Evolutionary conservation across 2,797 vertebrate species (phyloP), one percentile per base, ranked within the genome.

Genomic region (Orestias chungarensis): DNA sequence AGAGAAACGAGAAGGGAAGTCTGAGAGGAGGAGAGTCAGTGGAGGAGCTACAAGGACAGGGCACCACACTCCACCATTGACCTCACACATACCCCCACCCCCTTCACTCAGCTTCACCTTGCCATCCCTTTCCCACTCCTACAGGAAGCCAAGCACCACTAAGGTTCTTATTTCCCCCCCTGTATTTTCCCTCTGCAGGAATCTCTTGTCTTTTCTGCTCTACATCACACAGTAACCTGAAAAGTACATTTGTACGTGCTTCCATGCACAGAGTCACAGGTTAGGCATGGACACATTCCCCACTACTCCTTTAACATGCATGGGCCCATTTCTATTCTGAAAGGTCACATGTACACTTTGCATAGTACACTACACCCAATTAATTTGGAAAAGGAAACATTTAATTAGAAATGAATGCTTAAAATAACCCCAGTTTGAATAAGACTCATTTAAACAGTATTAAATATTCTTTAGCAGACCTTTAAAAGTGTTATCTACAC

Each of bases 1-100:
- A 83, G 91, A 88, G 87, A 83, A 84, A 77, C 74, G 81, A 83
- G 81, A 82, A 80, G 78, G 78, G 79, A 88, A 83, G 82, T 75
- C 84, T 84, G 83, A 87, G 87, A 83, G 85, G 71, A 87, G 80
- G 85, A 77, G 73, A 90, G 86, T 64, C 59, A 42, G 38, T 74
- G 74, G 82, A 89, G 84, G 85, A 91, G 88, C 90, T 91, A 90
- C 94, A 94, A 94, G 93, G 93, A 94, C 93, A 90, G 87, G 88
- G 87, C 83, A 83, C 78, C 64, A 35, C 65, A 54, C 75, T 66
- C 78, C 47, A 64, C 47, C 74, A 35, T 73, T 29, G 78, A 79
- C 82, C 71, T 69, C 78, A 68, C 81, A 71, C 81, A 80, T 79
- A 75, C 78, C 78, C 59, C 12, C 14, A 64, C 1, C 59, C 74